These are phyloP conservation scores for Octomys mimax DNA, from an alignment of 2,797 vertebrate genomes.

Conservation along the genomic window DNA sequence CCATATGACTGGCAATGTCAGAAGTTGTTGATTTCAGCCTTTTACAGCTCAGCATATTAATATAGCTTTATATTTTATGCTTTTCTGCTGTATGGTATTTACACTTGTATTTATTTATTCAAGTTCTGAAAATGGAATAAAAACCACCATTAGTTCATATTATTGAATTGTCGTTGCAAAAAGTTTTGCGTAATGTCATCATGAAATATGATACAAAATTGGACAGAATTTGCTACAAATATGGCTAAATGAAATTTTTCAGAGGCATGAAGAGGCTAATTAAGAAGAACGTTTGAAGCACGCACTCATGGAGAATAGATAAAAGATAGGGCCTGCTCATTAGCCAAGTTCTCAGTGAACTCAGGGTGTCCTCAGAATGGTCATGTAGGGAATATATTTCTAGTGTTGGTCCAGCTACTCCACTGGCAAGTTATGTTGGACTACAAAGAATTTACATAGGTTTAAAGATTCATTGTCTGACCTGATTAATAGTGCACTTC, in stretches of 20 bases:
- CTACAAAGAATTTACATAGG: background rate
- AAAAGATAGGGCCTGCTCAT: background rate
- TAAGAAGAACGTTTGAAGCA: background rate
- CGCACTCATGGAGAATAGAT: background rate
- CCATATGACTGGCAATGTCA: no score
- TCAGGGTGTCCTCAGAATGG: background rate
- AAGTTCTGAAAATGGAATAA: background rate
- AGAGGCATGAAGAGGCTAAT: background rate
- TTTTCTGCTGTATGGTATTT: background rate
- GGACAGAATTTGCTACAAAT: background rate
- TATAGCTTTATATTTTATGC: no score
- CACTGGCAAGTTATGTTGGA: background rate
- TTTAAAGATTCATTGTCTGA: background rate
- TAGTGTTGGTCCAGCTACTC: background rate
- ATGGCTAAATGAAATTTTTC: background rate
- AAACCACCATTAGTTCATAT: background rate
- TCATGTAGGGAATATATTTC: background rate
- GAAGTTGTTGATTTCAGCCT: no score
- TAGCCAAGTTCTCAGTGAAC: background rate
- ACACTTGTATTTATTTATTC: background rate
- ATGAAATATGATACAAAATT: background rate
- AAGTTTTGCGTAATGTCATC: conserved; percentile 33
- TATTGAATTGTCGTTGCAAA: background rate
- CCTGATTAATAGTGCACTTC: background rate
- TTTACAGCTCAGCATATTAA: no score